Evolutionary conservation across 2,888 invertebrate genomes (phyloP).

Genomic region (Aphidius colemani): DNA sequence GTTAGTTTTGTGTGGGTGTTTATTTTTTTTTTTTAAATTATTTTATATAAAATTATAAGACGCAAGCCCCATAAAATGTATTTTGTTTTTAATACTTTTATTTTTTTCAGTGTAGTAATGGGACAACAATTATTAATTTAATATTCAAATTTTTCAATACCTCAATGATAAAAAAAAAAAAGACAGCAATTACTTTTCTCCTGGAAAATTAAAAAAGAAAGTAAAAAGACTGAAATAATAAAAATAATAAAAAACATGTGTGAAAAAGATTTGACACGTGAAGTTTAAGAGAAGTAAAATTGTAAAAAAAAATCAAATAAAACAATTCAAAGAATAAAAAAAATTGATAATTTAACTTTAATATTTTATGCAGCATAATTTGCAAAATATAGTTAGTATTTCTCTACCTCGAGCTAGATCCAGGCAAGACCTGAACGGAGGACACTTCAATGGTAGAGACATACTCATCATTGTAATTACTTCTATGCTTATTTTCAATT

Average conservation of each 20-base stretch:
- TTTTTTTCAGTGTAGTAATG: constrained; percentile 21
- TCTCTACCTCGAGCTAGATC: constrained; percentile 55
- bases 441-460: constrained; percentile 40
- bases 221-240: constrained; percentile 24
- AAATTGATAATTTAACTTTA: not conserved
- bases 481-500: not conserved
- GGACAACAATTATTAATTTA: constrained; percentile 40
- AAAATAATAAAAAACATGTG: not conserved
- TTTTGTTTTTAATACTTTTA: not conserved
- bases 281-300: not conserved
- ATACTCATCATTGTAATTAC: constrained; percentile 30
- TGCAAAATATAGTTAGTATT: constrained; percentile 41
- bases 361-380: constrained; percentile 1
- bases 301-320: constrained; percentile 2
- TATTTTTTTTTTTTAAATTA: too few relatives aligned
- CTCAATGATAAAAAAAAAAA: constrained; percentile 47
- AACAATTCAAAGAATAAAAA: not conserved
- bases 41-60: not conserved
- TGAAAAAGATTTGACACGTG: not conserved
- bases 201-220: constrained; percentile 49
- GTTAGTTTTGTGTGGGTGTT: not conserved
- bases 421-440: constrained; percentile 55
- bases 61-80: not conserved
- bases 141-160: constrained; percentile 44
- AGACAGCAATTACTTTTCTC: constrained; percentile 49